Conservation (phyloP, 2,113 vertebrate genomes). For the Peromyscus californicus region DNA sequence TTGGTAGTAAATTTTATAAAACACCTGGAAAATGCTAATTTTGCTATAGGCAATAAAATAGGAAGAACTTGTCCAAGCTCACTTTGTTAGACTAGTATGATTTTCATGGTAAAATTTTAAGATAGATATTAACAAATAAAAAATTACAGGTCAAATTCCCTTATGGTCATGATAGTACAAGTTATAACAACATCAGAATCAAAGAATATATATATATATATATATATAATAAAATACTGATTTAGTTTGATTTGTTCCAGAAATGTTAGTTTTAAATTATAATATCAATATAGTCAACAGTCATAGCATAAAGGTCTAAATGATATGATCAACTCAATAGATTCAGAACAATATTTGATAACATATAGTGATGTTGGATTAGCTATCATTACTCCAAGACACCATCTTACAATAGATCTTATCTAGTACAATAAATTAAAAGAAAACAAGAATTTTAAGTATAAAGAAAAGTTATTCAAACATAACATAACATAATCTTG, state of each 20-base stretch:
- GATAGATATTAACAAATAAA: background rate
- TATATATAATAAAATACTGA: background rate
- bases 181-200: background rate
- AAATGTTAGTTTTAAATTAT: conserved; percentile 28
- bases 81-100: background rate
- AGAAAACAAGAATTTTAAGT: conserved; percentile 3
- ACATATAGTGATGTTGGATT: background rate
- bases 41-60: background rate
- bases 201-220: background rate
- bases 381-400: background rate
- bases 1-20: conserved; percentile 7
- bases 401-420: background rate
- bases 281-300: background rate
- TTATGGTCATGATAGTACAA: background rate
- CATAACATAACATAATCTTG: background rate
- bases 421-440: conserved; percentile 38
- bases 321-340: background rate
- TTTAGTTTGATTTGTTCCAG: background rate
- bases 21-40: background rate
- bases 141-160: background rate
- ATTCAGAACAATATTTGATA: conserved; percentile 30
- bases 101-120: conserved; percentile 15
- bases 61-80: background rate
- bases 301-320: background rate
- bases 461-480: conserved; percentile 5